Evolutionary conservation across 2,113 vertebrate species (phyloP).

Genomic region (Saccopteryx bilineata): DNA sequence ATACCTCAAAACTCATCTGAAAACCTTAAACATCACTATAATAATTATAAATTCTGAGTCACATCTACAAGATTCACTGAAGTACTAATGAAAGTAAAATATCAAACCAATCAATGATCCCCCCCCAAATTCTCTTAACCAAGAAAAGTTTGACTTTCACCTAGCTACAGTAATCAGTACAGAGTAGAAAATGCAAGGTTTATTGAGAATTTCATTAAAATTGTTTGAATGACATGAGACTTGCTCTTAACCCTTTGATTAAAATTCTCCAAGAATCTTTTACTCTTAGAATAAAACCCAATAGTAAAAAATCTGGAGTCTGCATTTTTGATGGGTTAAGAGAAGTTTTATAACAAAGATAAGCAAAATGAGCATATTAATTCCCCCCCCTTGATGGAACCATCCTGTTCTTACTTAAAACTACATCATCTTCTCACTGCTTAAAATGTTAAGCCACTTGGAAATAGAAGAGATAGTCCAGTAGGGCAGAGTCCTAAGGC

Average conservation of each 20-base stretch:
- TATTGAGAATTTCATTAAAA: slow-evolving; percentile 74
- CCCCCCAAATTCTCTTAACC: slow-evolving; percentile 65
- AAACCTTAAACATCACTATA: slow-evolving; percentile 66
- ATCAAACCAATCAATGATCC: slow-evolving; percentile 81
- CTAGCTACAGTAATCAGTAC: slow-evolving; percentile 81
- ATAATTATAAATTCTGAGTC: slow-evolving; percentile 71
- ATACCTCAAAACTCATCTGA: slow-evolving; percentile 74
- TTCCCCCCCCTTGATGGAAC: slow-evolving; percentile 46
- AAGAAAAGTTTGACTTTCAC: slow-evolving; percentile 75
- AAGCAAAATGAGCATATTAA: slow-evolving; percentile 52
- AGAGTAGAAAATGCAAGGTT: slow-evolving; percentile 80
- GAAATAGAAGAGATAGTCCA: slow-evolving; percentile 73
- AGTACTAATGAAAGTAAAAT: slow-evolving; percentile 68
- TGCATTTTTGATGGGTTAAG: slow-evolving; percentile 78
- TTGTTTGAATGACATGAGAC: slow-evolving; percentile 73
- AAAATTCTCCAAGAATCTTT: slow-evolving; percentile 80
- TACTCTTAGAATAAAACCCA: slow-evolving; percentile 75
- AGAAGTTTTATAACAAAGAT: slow-evolving; percentile 77
- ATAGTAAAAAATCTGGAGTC: slow-evolving; percentile 79
- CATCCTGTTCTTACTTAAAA: slow-evolving; percentile 71
- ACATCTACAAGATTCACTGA: slow-evolving; percentile 68
- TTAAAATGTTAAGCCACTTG: slow-evolving; percentile 62
- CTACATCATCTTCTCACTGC: slow-evolving; percentile 43
- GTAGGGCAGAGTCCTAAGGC: slow-evolving; percentile 68
- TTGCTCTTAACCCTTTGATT: slow-evolving; percentile 79